Percentiles rank a stretch among this genome's conserved stretches.
phyloP scores from a whole-genome alignment of 2,113 vertebrate species.

The Gopherus evgoodei region DNA sequence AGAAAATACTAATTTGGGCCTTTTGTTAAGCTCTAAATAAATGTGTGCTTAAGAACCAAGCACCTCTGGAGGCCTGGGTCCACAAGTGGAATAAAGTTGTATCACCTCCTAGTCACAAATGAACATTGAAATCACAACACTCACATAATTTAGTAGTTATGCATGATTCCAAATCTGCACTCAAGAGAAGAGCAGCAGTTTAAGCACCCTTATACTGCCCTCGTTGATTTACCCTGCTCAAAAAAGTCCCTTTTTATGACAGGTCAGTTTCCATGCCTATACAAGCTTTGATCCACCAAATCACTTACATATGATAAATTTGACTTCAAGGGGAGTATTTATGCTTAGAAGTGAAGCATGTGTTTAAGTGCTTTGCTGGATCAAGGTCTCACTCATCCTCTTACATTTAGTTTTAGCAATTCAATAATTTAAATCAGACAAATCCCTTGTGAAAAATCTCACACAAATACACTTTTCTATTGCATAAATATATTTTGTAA shows the following conservation, averaged over 20 bases:
- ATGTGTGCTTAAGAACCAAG: neutral
- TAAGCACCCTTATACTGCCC: neutral
- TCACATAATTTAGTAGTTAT: neutral
- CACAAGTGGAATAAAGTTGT: neutral
- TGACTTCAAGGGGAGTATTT: constrained; percentile 57
- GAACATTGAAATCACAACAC: rapidly evolving
- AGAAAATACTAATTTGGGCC: neutral
- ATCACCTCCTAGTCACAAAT: neutral
- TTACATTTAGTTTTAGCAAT: constrained; percentile 47
- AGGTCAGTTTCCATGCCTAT: constrained; percentile 27
- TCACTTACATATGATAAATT: constrained; percentile 55
- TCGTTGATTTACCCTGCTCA: neutral
- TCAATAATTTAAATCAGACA: constrained; percentile 53
- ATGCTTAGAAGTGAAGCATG: constrained; percentile 53
- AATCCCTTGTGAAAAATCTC: neutral
- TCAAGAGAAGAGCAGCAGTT: neutral
- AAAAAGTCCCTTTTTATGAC: constrained; percentile 10
- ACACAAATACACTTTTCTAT: no score
- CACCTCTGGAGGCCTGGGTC: neutral
- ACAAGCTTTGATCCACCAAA: constrained; percentile 50
- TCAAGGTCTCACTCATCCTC: constrained; percentile 56
- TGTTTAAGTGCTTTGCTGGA: constrained; percentile 65
- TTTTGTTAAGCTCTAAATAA: neutral
- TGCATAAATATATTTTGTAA: neutral
- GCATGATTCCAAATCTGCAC: neutral